Evolutionary conservation across 2,888 invertebrate species (phyloP), one percentile per base, ranked within the genome.

Genomic region (Noctua janthina): DNA sequence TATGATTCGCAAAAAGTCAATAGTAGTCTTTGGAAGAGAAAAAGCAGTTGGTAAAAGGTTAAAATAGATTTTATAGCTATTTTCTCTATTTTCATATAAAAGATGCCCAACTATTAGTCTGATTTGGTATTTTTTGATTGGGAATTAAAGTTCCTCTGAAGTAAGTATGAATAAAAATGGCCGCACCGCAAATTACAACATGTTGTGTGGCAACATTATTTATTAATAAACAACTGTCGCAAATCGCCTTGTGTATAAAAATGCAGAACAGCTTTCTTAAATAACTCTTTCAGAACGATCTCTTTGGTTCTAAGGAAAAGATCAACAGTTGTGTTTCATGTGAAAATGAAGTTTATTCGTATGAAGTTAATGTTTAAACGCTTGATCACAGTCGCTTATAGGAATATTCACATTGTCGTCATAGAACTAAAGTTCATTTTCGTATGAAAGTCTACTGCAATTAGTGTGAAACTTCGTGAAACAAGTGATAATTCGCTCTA

Each of bases 31-130:
- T 82, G n/a, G 13, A 66, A 64, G 35, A 43, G 69, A 20, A 54
- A 39, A 23, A 35, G 29, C 56, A 23, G 23, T n/a, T 23, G 2
- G 29, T 75, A 39, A 51, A 49, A 13, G 17, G 2, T 17, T 78
- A 62, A n/a, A 35, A 54, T 54, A 43, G 2, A 51, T 35, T 72
- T 59, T 46, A 66, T 74, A 76, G 64, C 54, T 67, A 70, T 78
- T 77, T 59, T 76, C 68, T 69, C 54, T 85, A 75, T 77, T 84
- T 77, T 74, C 62, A 35, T 80, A 74, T 68, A 54, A 77, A 76
- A 68, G 1, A 35, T n/a, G 68, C n/a, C 35, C 64, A 43, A 69
- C 72, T 46, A 23, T 70, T 56, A 67, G 46, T 75, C 59, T 46
- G 43, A 62, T 59, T 68, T 43, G 66, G 35, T 59, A 29, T 78